Conservation (phyloP, 1,140 invertebrate genomes). For the Acromyrmex heyeri region DNA sequence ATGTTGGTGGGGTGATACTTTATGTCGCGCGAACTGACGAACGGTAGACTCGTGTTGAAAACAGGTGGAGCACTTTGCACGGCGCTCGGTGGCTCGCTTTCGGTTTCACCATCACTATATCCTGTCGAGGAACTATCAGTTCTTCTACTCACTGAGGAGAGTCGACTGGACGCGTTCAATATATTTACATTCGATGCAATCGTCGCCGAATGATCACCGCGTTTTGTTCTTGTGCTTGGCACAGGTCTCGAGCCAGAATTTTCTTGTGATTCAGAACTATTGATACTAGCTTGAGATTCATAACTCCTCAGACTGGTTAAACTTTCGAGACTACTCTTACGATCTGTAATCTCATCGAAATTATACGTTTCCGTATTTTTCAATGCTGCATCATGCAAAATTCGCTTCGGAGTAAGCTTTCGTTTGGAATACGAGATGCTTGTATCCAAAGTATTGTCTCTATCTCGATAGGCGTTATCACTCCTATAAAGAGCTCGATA, state of each 20-base stretch:
- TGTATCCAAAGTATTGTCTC: slow-evolving; percentile 85
- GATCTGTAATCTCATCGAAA: slow-evolving; percentile 80
- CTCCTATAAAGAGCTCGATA: slow-evolving; percentile 78
- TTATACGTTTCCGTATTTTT: slow-evolving; percentile 79
- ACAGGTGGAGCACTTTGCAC: slow-evolving; percentile 84
- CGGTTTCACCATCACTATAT: slow-evolving; percentile 87
- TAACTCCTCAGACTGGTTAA: slow-evolving; percentile 86
- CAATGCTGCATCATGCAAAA: slow-evolving; percentile 80
- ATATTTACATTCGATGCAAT: slow-evolving; percentile 73
- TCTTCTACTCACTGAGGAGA: slow-evolving; percentile 78
- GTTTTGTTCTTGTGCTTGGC: slow-evolving; percentile 82
- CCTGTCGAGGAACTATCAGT: slow-evolving; percentile 85
- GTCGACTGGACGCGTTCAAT: slow-evolving; percentile 76
- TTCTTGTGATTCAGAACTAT: slow-evolving; percentile 84
- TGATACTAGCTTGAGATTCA: slow-evolving; percentile 85
- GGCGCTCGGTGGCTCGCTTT: slow-evolving; percentile 82
- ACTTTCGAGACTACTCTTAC: slow-evolving; percentile 88
- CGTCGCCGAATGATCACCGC: slow-evolving; percentile 79
- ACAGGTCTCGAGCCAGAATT: slow-evolving; percentile 81
- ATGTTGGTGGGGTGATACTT: slow-evolving; percentile 76
- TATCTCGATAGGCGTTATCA: slow-evolving; percentile 86
- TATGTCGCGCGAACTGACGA: slow-evolving; percentile 76
- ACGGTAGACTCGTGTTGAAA: slow-evolving; percentile 81
- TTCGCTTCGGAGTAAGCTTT: slow-evolving; percentile 86
- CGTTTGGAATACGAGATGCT: slow-evolving; percentile 86